phyloP scores from a whole-genome alignment of 1,140 invertebrate species.

The Chymomyza costata region DNA sequence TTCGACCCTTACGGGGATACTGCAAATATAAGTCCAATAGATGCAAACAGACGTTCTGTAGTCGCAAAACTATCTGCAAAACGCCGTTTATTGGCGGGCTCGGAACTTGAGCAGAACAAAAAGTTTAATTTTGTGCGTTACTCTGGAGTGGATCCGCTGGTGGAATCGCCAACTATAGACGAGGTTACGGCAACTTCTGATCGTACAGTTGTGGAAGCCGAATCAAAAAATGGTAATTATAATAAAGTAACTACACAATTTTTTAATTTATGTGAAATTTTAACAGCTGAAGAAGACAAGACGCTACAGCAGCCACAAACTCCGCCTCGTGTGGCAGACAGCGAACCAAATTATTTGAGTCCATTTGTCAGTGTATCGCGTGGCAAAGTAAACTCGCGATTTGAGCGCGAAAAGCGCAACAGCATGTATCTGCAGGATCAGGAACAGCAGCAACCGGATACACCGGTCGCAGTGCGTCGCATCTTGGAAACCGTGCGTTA shows the following conservation, averaged over 20 bases:
- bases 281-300: conserved; percentile 1
- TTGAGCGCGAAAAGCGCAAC: conserved; percentile 73
- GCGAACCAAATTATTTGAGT: conserved; percentile 51
- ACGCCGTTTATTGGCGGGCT: conserved; percentile 24
- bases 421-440: conserved; percentile 54
- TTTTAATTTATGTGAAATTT: neutral
- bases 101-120: conserved; percentile 1
- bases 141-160: conserved; percentile 15
- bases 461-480: conserved; percentile 54
- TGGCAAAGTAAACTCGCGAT: conserved; percentile 76
- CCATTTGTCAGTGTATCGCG: conserved; percentile 71
- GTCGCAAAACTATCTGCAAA: conserved; percentile 10
- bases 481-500: conserved; percentile 77
- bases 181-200: neutral
- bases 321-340: conserved; percentile 10
- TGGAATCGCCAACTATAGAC: conserved; percentile 10
- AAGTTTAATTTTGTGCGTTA: conserved; percentile 51
- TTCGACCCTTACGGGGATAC: conserved; percentile 9
- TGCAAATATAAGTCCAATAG: conserved; percentile 31
- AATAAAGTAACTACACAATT: neutral
- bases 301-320: conserved; percentile 11
- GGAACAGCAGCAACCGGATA: conserved; percentile 4
- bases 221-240: neutral
- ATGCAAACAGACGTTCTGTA: neutral
- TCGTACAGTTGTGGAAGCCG: neutral